Conservation (phyloP, 2,797 vertebrate genomes). For the Lophura swinhoii region DNA sequence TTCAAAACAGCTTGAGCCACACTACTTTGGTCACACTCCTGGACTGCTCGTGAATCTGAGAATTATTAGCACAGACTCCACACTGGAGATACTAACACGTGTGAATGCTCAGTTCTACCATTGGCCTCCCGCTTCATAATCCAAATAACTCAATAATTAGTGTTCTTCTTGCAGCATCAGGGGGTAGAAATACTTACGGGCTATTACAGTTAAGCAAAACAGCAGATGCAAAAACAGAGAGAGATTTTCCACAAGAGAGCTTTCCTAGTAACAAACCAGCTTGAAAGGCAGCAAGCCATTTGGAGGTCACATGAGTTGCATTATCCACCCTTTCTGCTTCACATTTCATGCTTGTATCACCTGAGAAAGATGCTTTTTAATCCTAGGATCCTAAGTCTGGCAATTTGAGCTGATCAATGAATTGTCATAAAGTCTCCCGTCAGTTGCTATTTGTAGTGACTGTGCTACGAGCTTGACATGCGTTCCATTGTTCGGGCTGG, state of each 20-base stretch:
- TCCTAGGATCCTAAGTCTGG: conserved; percentile 63
- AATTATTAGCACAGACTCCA: neutral
- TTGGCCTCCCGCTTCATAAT: neutral
- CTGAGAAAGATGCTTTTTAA: conserved; percentile 38
- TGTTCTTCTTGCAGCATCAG: neutral
- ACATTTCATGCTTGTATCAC: neutral
- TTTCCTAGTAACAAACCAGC: neutral
- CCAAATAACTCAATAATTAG: neutral
- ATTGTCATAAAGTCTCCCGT: conserved; percentile 79
- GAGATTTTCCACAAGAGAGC: neutral
- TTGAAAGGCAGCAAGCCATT: neutral
- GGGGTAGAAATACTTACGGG: neutral
- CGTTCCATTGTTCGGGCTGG: conserved; percentile 64
- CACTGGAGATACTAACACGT: neutral
- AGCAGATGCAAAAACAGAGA: neutral
- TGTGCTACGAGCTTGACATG: conserved; percentile 36
- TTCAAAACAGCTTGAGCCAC: neutral
- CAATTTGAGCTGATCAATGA: conserved; percentile 76
- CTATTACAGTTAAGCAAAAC: neutral
- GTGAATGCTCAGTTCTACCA: neutral
- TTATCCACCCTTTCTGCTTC: conserved; percentile 4
- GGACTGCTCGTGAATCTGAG: accelerated
- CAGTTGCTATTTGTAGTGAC: conserved; percentile 75
- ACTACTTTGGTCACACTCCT: neutral
- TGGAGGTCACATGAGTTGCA: neutral